These are phyloP conservation scores for Forbesichthys agassizii DNA, from an alignment of 2,113 vertebrate species.

Conservation along the genomic window DNA sequence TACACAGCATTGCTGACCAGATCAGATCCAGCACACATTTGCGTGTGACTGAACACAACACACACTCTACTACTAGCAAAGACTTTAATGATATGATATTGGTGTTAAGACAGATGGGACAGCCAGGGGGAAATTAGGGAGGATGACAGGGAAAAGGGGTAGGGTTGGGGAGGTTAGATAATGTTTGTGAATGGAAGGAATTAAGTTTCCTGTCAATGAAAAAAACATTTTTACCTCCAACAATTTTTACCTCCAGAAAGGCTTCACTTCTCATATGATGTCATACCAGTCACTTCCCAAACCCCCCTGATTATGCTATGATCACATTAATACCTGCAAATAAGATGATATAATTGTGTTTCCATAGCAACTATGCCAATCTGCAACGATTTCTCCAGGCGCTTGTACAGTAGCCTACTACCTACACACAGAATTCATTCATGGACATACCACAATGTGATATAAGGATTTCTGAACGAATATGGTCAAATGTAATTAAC, in stretches of 20 bases:
- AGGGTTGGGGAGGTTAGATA: slow-evolving; percentile 4
- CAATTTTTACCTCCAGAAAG: not conserved
- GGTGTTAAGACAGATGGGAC: slow-evolving; percentile 34
- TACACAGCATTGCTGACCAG: slow-evolving; percentile 48
- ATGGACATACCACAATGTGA: not conserved
- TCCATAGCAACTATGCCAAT: slow-evolving; percentile 66
- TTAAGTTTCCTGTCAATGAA: slow-evolving; percentile 40
- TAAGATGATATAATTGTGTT: slow-evolving; percentile 68
- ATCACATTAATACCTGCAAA: slow-evolving; percentile 67
- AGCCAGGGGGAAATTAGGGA: not conserved
- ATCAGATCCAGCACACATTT: slow-evolving; percentile 56
- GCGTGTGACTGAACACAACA: slow-evolving; percentile 59
- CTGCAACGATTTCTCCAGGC: slow-evolving; percentile 51
- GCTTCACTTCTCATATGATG: not conserved
- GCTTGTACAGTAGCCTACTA: slow-evolving; percentile 66
- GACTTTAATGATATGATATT: slow-evolving; percentile 60
- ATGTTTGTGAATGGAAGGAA: slow-evolving; percentile 67
- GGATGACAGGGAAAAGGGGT: not conserved
- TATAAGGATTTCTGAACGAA: too few relatives aligned
- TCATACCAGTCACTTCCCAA: not conserved
- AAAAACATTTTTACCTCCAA: slow-evolving; percentile 5
- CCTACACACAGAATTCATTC: slow-evolving; percentile 13
- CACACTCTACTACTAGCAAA: slow-evolving; percentile 40
- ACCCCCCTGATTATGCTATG: slow-evolving; percentile 40
- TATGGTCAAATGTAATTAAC: too few relatives aligned